phyloP scores from a whole-genome alignment of 23 tunicate species.

The Botrylloides violaceus region DNA sequence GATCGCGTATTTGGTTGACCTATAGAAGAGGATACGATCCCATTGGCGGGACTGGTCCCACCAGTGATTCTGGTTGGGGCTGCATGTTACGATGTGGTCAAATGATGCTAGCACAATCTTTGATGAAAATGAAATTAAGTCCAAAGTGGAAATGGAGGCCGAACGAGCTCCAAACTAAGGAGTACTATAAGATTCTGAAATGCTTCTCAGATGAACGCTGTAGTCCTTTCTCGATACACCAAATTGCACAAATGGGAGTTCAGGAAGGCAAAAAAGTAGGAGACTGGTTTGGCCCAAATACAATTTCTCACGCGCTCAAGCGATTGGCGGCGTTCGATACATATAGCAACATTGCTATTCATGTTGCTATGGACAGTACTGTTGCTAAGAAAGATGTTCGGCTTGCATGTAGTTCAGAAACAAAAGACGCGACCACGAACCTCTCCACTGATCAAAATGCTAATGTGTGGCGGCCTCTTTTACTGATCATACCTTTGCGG shows the following conservation, averaged over 20 bases:
- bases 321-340: conserved; percentile 49
- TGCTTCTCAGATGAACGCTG: conserved; percentile 40
- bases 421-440: neutral
- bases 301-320: conserved; percentile 78
- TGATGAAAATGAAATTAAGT: conserved; percentile 38
- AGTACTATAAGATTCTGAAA: conserved; percentile 37
- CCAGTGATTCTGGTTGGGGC: conserved; percentile 98
- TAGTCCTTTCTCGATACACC: conserved; percentile 76
- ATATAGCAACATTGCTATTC: conserved; percentile 30
- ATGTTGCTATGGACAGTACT: conserved; percentile 90
- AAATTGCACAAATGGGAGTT: conserved; percentile 95
- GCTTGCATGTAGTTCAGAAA: neutral
- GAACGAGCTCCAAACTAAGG: conserved; percentile 15
- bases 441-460: neutral
- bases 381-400: conserved; percentile 59
- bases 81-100: conserved; percentile 98
- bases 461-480: conserved; percentile 55
- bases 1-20: conserved; percentile 84
- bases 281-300: conserved; percentile 99
- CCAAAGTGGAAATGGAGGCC: conserved; percentile 59
- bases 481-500: conserved; percentile 80
- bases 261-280: conserved; percentile 90
- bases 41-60: conserved; percentile 93
- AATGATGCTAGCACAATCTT: conserved; percentile 88
- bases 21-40: conserved; percentile 73